Percentiles rank a stretch among this genome's conserved stretches.
Conservation (phyloP, 2,888 invertebrate genomes). For the Dasysyrphus tricinctus region DNA sequence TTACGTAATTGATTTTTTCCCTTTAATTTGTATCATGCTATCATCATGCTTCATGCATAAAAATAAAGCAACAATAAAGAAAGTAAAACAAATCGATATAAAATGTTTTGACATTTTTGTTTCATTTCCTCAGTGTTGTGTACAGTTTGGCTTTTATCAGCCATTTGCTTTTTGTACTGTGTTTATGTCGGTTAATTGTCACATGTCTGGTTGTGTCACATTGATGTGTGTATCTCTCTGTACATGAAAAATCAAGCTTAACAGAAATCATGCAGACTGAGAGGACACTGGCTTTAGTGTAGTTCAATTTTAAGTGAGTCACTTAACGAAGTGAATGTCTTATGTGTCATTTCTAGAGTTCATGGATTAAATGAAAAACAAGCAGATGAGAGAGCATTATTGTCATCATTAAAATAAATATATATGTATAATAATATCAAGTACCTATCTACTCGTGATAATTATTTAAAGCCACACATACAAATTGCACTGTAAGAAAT, state of each 20-base stretch:
- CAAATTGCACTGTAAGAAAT: neutral
- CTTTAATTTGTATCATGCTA: slow-evolving; percentile 1
- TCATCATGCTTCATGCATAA: slow-evolving; percentile 11
- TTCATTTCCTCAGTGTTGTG: slow-evolving; percentile 8
- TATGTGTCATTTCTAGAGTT: slow-evolving; percentile 1
- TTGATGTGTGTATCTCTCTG: neutral
- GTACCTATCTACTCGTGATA: neutral
- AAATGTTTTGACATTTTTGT: slow-evolving; percentile 16
- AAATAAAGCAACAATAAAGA: neutral
- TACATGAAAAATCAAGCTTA: neutral
- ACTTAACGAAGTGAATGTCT: slow-evolving; percentile 16
- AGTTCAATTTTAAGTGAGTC: slow-evolving; percentile 15
- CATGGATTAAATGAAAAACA: neutral
- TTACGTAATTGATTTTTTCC: slow-evolving; percentile 9
- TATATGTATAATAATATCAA: neutral
- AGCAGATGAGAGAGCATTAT: neutral
- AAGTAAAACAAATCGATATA: slow-evolving; percentile 7
- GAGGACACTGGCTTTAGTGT: neutral
- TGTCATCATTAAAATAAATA: neutral
- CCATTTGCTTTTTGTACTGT: slow-evolving; percentile 18
- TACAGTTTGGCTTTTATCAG: slow-evolving; percentile 11
- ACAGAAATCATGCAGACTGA: neutral
- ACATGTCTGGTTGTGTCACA: slow-evolving; percentile 24
- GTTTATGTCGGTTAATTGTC: slow-evolving; percentile 13
- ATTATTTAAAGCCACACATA: neutral